Percentiles rank a stretch among this genome's conserved stretches.
Evolutionary conservation across 2,113 vertebrate genomes (phyloP).

Genomic region (Thalassoma bifasciatum): DNA sequence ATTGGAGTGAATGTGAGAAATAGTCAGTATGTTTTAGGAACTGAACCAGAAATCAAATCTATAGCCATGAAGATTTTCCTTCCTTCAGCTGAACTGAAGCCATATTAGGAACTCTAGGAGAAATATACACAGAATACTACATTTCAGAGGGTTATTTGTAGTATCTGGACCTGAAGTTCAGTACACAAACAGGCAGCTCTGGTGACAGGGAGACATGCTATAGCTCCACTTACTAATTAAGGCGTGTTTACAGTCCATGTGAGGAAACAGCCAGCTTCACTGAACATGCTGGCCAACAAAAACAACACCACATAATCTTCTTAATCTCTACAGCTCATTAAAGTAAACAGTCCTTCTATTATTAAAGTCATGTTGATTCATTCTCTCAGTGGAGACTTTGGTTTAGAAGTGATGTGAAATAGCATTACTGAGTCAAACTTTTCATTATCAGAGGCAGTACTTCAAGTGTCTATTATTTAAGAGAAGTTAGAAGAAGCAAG

Average conservation of each 20-base stretch:
- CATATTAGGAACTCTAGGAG: too few relatives aligned
- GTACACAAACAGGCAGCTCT: conserved; percentile 58
- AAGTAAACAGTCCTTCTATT: neutral
- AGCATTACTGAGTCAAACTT: too few relatives aligned
- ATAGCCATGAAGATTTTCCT: too few relatives aligned
- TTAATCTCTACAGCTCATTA: neutral
- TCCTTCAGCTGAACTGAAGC: neutral
- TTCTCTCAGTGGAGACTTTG: too few relatives aligned
- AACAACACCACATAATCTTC: conserved; percentile 15
- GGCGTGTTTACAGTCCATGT: conserved; percentile 47
- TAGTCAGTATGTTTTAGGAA: neutral
- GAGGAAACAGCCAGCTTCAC: conserved; percentile 3
- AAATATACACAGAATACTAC: too few relatives aligned
- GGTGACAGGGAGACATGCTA: conserved; percentile 38
- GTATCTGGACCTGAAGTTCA: neutral
- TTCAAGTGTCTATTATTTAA: too few relatives aligned
- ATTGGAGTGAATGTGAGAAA: neutral
- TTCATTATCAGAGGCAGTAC: too few relatives aligned
- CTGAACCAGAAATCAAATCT: neutral
- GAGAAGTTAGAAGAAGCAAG: too few relatives aligned
- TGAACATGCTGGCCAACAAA: neutral
- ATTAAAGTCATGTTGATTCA: neutral
- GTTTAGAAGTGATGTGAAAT: too few relatives aligned
- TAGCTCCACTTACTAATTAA: conserved; percentile 53
- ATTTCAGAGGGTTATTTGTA: conserved; percentile 30